Percentiles rank a stretch among this genome's conserved stretches.
These are phyloP conservation scores for Himalopsyche kuldschensis DNA, from an alignment of 2,888 invertebrate species.

Conservation along the genomic window DNA sequence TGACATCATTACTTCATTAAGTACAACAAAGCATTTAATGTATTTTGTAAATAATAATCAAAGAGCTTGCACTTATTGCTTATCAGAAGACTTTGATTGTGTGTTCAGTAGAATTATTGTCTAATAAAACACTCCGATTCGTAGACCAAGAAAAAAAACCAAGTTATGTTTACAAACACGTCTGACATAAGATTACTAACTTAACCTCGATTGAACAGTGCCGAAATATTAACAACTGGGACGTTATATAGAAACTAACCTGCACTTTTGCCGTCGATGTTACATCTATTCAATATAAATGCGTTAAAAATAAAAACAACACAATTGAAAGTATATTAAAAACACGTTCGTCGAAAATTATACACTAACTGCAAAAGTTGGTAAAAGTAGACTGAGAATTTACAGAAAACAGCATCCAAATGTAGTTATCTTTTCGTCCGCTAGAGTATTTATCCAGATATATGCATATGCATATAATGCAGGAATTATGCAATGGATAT, in stretches of 20 bases:
- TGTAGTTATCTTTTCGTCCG: not conserved
- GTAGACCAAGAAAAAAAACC: not conserved
- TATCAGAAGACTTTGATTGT: not conserved
- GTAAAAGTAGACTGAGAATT: not conserved
- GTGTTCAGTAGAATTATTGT: not conserved
- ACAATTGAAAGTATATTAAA: not conserved
- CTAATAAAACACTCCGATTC: not conserved
- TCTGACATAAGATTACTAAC: slow-evolving; percentile 9
- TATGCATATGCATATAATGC: not conserved
- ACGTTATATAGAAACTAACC: not conserved
- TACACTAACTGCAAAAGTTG: not conserved
- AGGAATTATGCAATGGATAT: not conserved
- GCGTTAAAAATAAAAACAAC: not conserved
- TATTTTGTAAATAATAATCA: not conserved
- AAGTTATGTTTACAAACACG: slow-evolving; percentile 32
- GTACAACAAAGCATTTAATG: not conserved
- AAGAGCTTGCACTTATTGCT: not conserved
- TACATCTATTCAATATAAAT: not conserved
- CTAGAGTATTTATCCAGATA: not conserved
- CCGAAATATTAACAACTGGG: not conserved
- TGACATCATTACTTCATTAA: slow-evolving; percentile 2
- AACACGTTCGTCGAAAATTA: not conserved
- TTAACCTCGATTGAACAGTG: not conserved
- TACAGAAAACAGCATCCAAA: not conserved
- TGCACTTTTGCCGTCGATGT: not conserved